Base-by-base conservation (phyloP, 1,140 invertebrate genomes). In the Drosophila bifasciata region DNA sequence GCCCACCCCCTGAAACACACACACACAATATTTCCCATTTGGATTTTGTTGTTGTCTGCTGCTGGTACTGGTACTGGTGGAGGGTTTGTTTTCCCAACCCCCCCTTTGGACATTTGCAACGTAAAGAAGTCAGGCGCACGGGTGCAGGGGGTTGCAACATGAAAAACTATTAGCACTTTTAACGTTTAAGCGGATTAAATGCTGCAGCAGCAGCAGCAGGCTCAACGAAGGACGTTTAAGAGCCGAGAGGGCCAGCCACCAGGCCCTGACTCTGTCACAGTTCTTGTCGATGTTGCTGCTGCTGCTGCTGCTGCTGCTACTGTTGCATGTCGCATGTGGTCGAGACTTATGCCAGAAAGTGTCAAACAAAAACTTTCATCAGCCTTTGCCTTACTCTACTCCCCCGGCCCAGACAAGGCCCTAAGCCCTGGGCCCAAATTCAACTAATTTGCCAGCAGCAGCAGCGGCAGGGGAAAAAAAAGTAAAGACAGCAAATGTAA, bases 161-260 rank as follows among this genome's bases (percentile, higher is more conserved):
- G 74, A 52, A 88, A 88, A 88, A 88, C 83, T 88, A 88, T 88
- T 88, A 88, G 83, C 83, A 88, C 79, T 83, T 84, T 88, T 66
- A 83, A 72, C 84, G 67, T 83, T 89, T 88, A 88, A 88, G 83
- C 78, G 83, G 83, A 83, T 88, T 88, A 88, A 83, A 62, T 75
- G 41, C 60, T 46, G 64, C 74, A 72, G 44, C 60, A 50, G 59
- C 74, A 76, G 44, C 13, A 58, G 57, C 75, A 73, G 55, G 62
- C 62, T 69, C 59, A 67, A 75, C 72, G 67, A 45, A 75, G 76
- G 76, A 73, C 63, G 68, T 79, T 77, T 63, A 62, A 76, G 59
- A 61, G 52, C 67, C 67, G 74, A 67, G 73, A 6, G 23, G 5
- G 5, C 23, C 23, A 5, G 5, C n/a, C n/a, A 25, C 23, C 56